A percentile compares a stretch with the other conserved stretches of the same genome.
These are phyloP conservation scores for Drosophila sp. DNA, from an alignment of 1,140 invertebrate species.

Conservation along the genomic window DNA sequence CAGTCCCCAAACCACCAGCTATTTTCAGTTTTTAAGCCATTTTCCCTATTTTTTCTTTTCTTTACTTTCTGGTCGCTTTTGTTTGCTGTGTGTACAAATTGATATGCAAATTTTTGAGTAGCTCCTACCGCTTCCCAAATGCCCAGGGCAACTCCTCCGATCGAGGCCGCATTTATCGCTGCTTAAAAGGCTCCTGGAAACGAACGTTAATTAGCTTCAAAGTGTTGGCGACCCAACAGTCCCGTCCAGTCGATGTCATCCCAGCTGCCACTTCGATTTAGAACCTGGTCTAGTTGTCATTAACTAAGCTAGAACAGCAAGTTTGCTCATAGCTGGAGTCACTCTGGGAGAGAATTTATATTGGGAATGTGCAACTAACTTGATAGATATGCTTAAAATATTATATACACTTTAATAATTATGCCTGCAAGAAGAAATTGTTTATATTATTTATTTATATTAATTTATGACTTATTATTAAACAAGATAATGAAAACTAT, in stretches of 20 bases:
- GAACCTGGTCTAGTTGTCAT: slow-evolving; percentile 3
- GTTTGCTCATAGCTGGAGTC: too few species aligned
- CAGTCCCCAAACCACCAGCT: slow-evolving; percentile 31
- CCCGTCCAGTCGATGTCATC: slow-evolving; percentile 15
- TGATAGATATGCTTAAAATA: too few species aligned
- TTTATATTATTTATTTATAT: too few species aligned
- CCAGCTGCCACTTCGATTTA: neutral
- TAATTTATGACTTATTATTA: too few species aligned
- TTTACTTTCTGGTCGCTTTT: slow-evolving; percentile 4
- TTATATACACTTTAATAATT: too few species aligned
- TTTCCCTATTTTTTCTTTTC: slow-evolving; percentile 31
- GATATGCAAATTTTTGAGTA: slow-evolving; percentile 82
- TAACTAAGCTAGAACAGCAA: neutral
- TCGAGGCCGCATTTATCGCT: slow-evolving; percentile 39
- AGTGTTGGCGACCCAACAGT: slow-evolving; percentile 59
- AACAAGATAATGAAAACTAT: too few species aligned
- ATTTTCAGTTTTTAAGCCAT: slow-evolving; percentile 78
- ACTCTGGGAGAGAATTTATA: too few species aligned
- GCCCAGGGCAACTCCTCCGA: slow-evolving; percentile 16
- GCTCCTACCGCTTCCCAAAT: slow-evolving; percentile 23
- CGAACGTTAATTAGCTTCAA: slow-evolving; percentile 74
- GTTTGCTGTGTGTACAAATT: slow-evolving; percentile 73
- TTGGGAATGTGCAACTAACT: too few species aligned
- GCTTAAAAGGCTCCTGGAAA: slow-evolving; percentile 28
- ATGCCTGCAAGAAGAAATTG: too few species aligned